phyloP scores from a whole-genome alignment of 1,140 invertebrate genomes.

The Eulimnadia texana region DNA sequence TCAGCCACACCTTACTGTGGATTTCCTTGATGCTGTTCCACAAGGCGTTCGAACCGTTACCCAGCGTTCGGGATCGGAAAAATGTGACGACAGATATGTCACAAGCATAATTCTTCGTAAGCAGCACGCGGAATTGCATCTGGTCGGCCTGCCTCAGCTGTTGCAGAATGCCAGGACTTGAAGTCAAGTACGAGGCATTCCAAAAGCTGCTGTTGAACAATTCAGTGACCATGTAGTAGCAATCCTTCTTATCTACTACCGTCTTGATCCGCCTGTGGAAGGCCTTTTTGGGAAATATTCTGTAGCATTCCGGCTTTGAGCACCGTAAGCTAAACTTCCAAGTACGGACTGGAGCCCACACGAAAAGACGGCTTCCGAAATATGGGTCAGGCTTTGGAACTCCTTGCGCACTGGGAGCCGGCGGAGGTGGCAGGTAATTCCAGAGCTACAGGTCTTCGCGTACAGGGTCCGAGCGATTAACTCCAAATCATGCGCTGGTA shows the following conservation, averaged over 20 bases:
- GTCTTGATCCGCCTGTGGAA: background rate
- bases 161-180: background rate
- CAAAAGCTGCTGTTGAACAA: background rate
- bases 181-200: background rate
- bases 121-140: no score
- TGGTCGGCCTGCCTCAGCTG: conserved; percentile 2
- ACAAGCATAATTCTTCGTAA: no score
- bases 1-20: background rate
- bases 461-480: background rate
- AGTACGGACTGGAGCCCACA: background rate
- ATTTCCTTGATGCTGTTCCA: background rate
- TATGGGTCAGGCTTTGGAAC: background rate
- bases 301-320: background rate
- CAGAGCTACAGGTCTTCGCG: background rate
- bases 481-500: background rate
- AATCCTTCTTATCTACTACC: background rate
- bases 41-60: background rate
- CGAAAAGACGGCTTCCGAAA: background rate
- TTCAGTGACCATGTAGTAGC: background rate
- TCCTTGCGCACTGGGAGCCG: background rate
- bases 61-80: background rate
- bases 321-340: background rate
- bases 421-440: background rate
- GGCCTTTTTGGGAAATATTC: background rate
- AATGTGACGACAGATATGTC: background rate